phyloP scores from a whole-genome alignment of 2,888 invertebrate genomes.

The Trachelus tabidus region DNA sequence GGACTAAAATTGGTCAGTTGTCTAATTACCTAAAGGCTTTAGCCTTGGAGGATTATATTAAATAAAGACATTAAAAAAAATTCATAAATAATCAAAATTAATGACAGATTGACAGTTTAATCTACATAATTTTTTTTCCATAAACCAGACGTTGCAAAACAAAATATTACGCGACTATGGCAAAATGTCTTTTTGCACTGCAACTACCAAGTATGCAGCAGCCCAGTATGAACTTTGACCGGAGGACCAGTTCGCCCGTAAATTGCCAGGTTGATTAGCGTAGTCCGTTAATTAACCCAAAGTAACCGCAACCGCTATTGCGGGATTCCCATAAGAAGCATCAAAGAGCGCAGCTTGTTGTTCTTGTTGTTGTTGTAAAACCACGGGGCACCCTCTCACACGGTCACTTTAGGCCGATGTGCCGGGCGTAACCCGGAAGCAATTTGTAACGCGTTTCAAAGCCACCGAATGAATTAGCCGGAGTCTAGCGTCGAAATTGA shows the following conservation, averaged over 20 bases:
- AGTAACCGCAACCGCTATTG: background rate
- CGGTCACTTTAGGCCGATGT: background rate
- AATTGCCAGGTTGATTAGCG: background rate
- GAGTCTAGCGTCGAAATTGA: background rate
- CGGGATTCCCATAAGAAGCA: background rate
- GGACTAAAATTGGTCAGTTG: too few species aligned
- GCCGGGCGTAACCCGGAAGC: too few species aligned
- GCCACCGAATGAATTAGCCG: background rate
- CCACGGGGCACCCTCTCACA: background rate
- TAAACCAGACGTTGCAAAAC: background rate
- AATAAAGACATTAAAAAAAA: background rate
- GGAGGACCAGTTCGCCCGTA: background rate
- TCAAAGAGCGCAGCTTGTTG: background rate
- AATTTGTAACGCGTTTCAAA: background rate
- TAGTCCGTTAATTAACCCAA: background rate
- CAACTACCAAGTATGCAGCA: background rate
- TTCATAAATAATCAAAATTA: background rate
- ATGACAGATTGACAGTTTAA: background rate
- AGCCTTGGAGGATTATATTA: background rate
- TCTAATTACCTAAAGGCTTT: too few species aligned
- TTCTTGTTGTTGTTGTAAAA: background rate
- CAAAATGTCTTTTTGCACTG: background rate
- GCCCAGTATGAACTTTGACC: background rate
- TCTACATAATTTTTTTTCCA: too few species aligned
- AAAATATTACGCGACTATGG: background rate